Base-by-base conservation (phyloP, 2,113 vertebrate species). In the Pungitius pungitius region DNA sequence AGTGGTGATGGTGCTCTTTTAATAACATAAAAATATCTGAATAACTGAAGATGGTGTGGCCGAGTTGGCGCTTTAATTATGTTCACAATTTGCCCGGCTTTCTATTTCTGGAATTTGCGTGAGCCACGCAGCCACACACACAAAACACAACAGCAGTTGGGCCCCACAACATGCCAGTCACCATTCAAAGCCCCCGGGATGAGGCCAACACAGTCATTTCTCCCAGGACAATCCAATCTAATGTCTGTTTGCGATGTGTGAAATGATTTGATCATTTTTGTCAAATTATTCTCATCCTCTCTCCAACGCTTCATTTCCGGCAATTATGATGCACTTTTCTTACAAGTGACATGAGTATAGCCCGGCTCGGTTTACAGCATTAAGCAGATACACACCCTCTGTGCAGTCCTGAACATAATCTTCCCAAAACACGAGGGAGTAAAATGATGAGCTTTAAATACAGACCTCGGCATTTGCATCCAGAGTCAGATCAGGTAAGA, bases 61-160 rank as follows among this genome's bases (percentile, higher is more conserved):
- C 82, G 74, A 88, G 61, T 86, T 87, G 81, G 78, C 49, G 3
- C 58, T 85, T 85, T 62, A 63, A 83, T 60, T 82, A 35, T 72
- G n/a, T 57, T 86, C 56, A 73, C 66, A 88, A 49, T 86, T 85
- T 88, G 80, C 49, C 82, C 84, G 73, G 77, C 61, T 91, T 85
- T 90, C 84, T 92, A 89, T 91, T 91, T 90, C 87, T 92, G 82
- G 89, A 91, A 86, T 57, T 84, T 85, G 60, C 76, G 73, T 54
- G 78, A 87, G 74, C 71, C 82, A 62, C 64, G 42, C 66, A 77
- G 61, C 20, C 35, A 67, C 69, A 79, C 45, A 74, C 63, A 57
- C 43, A 69, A 62, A 33, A 78, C 51, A 73, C 20, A 63, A 73
- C 61, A 81, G 56, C 73, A 77, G 75, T 61, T 58, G 80, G 61